Percentiles rank a stretch among this genome's conserved stretches.
phyloP scores from a whole-genome alignment of 2,888 invertebrate species.

The Listrodromus nycthemerus region DNA sequence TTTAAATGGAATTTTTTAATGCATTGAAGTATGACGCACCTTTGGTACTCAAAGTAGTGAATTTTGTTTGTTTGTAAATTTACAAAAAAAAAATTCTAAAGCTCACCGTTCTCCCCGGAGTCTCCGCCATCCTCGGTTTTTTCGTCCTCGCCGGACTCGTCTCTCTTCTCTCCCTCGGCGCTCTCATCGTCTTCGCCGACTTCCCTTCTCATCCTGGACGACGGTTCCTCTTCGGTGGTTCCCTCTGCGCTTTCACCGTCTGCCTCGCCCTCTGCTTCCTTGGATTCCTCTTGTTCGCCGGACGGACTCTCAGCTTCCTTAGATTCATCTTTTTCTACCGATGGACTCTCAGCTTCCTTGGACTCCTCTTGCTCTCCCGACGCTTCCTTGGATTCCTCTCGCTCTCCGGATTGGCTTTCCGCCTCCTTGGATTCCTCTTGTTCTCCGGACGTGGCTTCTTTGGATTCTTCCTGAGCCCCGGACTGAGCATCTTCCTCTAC shows the following conservation, averaged over 20 bases:
- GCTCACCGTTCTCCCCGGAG: constrained; percentile 67
- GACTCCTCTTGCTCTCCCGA: constrained; percentile 64
- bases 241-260: constrained; percentile 56
- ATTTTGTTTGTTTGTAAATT: no score
- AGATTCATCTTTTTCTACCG: neutral
- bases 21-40: neutral
- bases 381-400: constrained; percentile 34
- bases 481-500: constrained; percentile 60
- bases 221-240: constrained; percentile 69
- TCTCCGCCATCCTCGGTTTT: constrained; percentile 65
- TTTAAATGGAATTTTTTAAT: neutral
- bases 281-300: constrained; percentile 60
- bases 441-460: constrained; percentile 65
- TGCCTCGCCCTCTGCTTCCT: constrained; percentile 65
- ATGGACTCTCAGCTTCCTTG: constrained; percentile 58
- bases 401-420: no score
- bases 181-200: constrained; percentile 64
- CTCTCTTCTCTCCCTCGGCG: constrained; percentile 59
- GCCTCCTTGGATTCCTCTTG: constrained; percentile 68
- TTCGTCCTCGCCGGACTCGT: constrained; percentile 64
- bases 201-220: constrained; percentile 66
- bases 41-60: no score
- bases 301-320: constrained; percentile 62
- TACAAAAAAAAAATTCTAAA: constrained; percentile 2
- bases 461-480: constrained; percentile 59